phyloP scores from a whole-genome alignment of 1,140 invertebrate genomes.

The Mylabris phalerata region DNA sequence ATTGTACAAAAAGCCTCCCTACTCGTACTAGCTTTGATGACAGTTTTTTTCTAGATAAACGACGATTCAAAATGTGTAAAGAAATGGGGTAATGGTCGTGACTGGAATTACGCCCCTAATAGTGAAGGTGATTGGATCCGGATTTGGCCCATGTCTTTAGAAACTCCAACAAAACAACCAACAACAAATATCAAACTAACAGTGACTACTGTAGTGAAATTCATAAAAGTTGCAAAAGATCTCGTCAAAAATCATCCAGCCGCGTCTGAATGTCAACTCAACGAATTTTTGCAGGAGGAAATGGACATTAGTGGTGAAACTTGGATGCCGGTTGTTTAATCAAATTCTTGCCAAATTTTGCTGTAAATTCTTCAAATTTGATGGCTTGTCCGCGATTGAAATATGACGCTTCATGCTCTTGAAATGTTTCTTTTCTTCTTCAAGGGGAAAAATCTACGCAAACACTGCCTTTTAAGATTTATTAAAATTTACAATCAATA shows the following conservation, averaged over 20 bases:
- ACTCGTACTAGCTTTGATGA: too few relatives aligned
- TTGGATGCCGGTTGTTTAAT: slow-evolving; percentile 32
- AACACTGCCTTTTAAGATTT: too few relatives aligned
- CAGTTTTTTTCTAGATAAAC: slow-evolving; percentile 12
- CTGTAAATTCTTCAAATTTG: neutral
- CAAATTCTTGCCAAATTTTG: neutral
- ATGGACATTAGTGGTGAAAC: slow-evolving; percentile 33
- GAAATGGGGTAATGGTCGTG: slow-evolving; percentile 54
- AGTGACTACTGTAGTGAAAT: slow-evolving; percentile 30
- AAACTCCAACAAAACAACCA: slow-evolving; percentile 18
- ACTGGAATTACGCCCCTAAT: slow-evolving; percentile 50
- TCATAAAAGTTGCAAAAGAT: slow-evolving; percentile 34
- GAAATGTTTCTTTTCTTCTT: neutral
- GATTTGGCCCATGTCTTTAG: slow-evolving; percentile 46
- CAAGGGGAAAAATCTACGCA: too few relatives aligned
- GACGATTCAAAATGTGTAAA: slow-evolving; percentile 5
- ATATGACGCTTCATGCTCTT: neutral
- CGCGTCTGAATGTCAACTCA: slow-evolving; percentile 36
- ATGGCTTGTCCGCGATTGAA: too few relatives aligned
- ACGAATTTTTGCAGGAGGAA: slow-evolving; percentile 32
- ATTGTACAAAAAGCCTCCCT: too few relatives aligned
- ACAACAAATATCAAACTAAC: slow-evolving; percentile 26
- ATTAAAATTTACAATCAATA: too few relatives aligned
- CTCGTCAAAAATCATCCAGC: slow-evolving; percentile 33
- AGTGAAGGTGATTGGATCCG: slow-evolving; percentile 56